A percentile compares a stretch with the other conserved stretches of the same genome.
Conservation (phyloP, 92 coral and sea anemone genomes). For the Palythoa caribaeorum region DNA sequence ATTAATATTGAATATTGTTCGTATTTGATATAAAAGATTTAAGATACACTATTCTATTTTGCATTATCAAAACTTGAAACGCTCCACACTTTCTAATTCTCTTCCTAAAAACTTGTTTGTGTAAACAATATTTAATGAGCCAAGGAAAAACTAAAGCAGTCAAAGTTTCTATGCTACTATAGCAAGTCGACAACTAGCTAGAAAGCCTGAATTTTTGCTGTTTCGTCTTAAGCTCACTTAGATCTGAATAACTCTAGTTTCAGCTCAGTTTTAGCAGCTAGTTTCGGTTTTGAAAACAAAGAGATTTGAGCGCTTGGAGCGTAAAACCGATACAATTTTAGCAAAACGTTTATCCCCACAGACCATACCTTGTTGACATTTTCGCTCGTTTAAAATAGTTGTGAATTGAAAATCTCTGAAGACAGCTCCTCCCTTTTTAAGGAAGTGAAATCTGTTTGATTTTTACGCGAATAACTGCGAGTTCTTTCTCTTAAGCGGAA, state of each 20-base stretch:
- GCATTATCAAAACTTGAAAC: constrained; percentile 15
- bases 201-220: neutral
- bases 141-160: constrained; percentile 2
- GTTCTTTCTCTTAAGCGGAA: neutral
- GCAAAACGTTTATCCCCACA: neutral
- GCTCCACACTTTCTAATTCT: constrained; percentile 5
- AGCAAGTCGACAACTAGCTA: neutral
- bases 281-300: constrained; percentile 28
- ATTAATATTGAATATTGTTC: constrained; percentile 24
- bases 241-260: neutral
- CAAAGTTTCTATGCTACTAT: constrained; percentile 7
- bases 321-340: neutral
- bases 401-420: neutral
- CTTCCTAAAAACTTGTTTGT: constrained; percentile 19
- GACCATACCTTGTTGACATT: constrained; percentile 19
- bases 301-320: neutral
- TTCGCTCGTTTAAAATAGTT: neutral
- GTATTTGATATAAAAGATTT: constrained; percentile 12
- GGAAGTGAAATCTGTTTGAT: neutral
- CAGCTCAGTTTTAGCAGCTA: constrained; percentile 9
- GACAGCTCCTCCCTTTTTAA: neutral
- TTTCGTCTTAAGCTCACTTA: neutral
- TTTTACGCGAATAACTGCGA: neutral
- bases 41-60: neutral
- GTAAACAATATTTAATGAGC: constrained; percentile 34